A percentile compares a stretch with the other conserved stretches of the same genome.
Conservation (phyloP, 2,888 invertebrate genomes). For the Nineta flava region DNA sequence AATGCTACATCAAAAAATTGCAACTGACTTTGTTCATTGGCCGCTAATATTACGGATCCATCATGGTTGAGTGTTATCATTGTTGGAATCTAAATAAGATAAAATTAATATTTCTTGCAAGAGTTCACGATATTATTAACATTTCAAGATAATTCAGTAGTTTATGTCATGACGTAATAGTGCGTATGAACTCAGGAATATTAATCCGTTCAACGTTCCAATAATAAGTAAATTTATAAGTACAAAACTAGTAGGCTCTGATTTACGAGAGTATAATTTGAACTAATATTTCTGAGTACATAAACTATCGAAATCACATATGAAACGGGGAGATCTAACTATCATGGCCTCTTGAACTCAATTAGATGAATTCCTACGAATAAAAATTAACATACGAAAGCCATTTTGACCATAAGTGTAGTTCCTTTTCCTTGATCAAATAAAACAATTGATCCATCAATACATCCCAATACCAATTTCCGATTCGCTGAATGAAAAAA, state of each 20-base stretch:
- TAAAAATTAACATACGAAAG: conserved; percentile 48
- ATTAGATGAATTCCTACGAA: too few species aligned
- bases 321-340: too few species aligned
- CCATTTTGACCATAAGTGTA: conserved; percentile 58
- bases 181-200: too few species aligned
- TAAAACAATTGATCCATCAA: conserved; percentile 68
- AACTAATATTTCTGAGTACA: too few species aligned
- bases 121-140: conserved; percentile 4
- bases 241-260: too few species aligned
- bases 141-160: conserved; percentile 3
- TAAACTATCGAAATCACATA: too few species aligned
- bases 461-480: conserved; percentile 64
- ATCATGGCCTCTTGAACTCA: too few species aligned
- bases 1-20: conserved; percentile 62
- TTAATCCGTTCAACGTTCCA: too few species aligned
- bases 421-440: conserved; percentile 60
- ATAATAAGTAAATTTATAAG: too few species aligned
- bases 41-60: conserved; percentile 48
- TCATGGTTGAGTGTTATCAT: conserved; percentile 55
- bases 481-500: conserved; percentile 55
- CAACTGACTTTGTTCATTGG: conserved; percentile 54
- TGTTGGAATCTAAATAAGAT: conserved; percentile 40
- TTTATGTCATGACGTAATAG: neutral
- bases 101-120: conserved; percentile 7
- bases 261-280: too few species aligned